Conservation (phyloP, 2,888 invertebrate species). For the Omphaloscelis lunosa region DNA sequence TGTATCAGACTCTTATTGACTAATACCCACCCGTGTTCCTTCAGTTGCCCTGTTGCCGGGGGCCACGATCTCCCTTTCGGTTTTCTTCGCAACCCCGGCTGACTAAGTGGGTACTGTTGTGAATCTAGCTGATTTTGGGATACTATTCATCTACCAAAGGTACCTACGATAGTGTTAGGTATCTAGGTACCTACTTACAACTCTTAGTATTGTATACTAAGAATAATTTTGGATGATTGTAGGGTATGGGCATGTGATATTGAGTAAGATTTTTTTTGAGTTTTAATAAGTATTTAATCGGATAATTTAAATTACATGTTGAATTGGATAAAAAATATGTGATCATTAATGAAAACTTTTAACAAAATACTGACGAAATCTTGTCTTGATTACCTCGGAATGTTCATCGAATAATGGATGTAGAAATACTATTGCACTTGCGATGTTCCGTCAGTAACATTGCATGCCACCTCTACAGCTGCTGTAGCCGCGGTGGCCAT, state of each 20-base stretch:
- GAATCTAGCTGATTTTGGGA: too few relatives aligned
- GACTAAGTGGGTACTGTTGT: too few relatives aligned
- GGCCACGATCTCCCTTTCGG: too few relatives aligned
- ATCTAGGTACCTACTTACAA: too few relatives aligned
- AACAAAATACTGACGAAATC: neutral
- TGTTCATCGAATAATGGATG: neutral
- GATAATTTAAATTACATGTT: neutral
- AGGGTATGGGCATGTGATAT: neutral
- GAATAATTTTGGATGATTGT: neutral
- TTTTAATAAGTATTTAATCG: conserved; percentile 7
- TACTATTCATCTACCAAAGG: too few relatives aligned
- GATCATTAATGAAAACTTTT: neutral
- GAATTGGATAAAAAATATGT: neutral
- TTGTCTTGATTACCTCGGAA: neutral
- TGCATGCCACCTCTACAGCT: conserved; percentile 17
- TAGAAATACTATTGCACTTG: neutral
- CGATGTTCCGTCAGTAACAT: conserved; percentile 8
- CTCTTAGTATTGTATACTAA: neutral
- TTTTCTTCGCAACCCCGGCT: too few relatives aligned
- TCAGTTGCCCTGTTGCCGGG: too few relatives aligned
- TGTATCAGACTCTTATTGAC: too few relatives aligned
- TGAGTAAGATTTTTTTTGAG: neutral
- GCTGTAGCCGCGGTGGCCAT: conserved; percentile 14
- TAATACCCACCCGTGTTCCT: too few relatives aligned
- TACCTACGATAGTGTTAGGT: too few relatives aligned